Conservation (phyloP, 2,888 invertebrate species). For the Strigamia transsilvanica region DNA sequence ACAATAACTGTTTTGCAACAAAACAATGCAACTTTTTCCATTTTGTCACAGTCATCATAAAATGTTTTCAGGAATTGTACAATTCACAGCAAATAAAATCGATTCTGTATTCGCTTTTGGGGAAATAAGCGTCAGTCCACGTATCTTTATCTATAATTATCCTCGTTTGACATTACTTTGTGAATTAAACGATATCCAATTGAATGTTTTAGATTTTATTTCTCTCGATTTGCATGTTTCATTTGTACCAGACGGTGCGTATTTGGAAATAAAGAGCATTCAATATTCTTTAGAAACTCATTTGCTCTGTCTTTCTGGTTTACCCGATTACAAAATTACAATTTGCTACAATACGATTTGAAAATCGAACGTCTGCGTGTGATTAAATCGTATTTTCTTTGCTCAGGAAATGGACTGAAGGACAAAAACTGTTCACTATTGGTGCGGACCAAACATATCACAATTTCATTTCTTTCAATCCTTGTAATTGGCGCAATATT, state of each 20-base stretch:
- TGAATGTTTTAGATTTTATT: neutral
- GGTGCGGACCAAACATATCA: neutral
- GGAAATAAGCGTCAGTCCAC: no score
- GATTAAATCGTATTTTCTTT: no score
- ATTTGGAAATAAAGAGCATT: conserved; percentile 12
- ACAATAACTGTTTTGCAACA: neutral
- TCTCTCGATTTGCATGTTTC: neutral
- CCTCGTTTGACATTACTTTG: neutral
- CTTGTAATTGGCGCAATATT: neutral
- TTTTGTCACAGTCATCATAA: neutral
- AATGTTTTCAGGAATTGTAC: neutral
- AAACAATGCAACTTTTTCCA: no score
- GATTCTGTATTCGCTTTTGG: no score
- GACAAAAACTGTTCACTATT: neutral
- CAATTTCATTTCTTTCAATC: conserved; percentile 9
- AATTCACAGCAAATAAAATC: no score
- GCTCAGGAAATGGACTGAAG: neutral
- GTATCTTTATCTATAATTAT: conserved; percentile 1
- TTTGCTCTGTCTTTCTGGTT: neutral
- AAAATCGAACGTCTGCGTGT: no score
- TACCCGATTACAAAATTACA: conserved; percentile 38
- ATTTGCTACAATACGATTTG: no score
- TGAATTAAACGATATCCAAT: conserved; percentile 17
- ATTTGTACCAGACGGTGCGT: neutral
- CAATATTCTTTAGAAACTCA: conserved; percentile 15